Percentiles rank a stretch among this genome's conserved stretches.
These are phyloP conservation scores for Scaptodrosophila latifasciaeformis DNA, from an alignment of 2,888 invertebrate species.

Conservation along the genomic window DNA sequence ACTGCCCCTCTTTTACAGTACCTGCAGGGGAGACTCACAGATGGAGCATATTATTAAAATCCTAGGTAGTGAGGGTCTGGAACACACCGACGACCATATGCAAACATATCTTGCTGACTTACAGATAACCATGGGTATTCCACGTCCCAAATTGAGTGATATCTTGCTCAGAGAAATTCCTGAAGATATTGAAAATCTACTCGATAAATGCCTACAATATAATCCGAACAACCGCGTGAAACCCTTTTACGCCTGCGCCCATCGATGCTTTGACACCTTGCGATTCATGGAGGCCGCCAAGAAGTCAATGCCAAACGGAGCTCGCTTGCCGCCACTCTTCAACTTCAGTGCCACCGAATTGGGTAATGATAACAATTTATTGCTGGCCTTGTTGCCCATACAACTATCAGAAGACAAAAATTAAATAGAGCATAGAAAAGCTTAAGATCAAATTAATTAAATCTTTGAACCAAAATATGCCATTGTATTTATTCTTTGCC, in stretches of 20 bases:
- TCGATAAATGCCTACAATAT: constrained; percentile 94
- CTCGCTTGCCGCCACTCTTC: constrained; percentile 94
- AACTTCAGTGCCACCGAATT: constrained; percentile 91
- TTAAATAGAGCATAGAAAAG: no score
- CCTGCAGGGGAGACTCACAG: constrained; percentile 95
- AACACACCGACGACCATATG: constrained; percentile 98
- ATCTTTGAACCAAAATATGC: no score
- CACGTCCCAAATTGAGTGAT: constrained; percentile 99
- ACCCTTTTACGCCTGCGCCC: constrained; percentile 96
- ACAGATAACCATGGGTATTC: constrained; percentile 78
- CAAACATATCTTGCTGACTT: no score
- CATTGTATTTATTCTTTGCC: no score
- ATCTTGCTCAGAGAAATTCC: constrained; percentile 92
- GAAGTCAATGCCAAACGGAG: constrained; percentile 92
- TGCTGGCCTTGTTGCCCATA: constrained; percentile 41
- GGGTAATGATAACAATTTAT: constrained; percentile 52
- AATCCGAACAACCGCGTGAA: constrained; percentile 95
- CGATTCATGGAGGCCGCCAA: constrained; percentile 86
- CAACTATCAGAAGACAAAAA: constrained; percentile 4
- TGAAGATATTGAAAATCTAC: constrained; percentile 89
- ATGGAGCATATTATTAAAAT: constrained; percentile 99
- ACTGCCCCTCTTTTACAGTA: constrained; percentile 97
- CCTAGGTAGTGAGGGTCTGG: constrained; percentile 96
- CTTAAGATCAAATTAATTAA: no score
- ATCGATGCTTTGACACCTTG: constrained; percentile 97